Percentiles rank a stretch among this genome's conserved stretches.
phyloP scores from a whole-genome alignment of 2,888 invertebrate species.

The Callyntrura sp. region DNA sequence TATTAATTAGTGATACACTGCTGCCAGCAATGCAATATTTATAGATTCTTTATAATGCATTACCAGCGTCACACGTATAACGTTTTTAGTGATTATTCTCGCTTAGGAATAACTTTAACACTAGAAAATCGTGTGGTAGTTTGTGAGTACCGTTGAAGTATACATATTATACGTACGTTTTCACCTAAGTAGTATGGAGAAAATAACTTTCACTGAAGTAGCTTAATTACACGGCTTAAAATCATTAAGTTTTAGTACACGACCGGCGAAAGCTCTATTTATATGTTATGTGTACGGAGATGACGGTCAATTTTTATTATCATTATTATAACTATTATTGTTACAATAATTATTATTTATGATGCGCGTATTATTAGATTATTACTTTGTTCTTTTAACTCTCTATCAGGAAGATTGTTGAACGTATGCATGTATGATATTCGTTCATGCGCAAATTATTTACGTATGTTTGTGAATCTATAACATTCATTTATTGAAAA shows the following conservation, averaged over 20 bases:
- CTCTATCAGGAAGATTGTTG: not conserved
- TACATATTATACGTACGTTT: not conserved
- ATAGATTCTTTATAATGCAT: conserved; percentile 69
- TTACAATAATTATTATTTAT: conserved; percentile 5
- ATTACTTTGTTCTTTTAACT: conserved; percentile 10
- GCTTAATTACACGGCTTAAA: not conserved
- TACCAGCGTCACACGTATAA: not conserved
- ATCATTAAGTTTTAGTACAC: not conserved
- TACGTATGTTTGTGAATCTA: not conserved
- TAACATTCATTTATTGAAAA: not conserved
- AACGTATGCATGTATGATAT: not conserved
- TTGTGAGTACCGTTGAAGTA: conserved; percentile 3
- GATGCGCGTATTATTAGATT: conserved; percentile 15
- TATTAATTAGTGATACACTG: conserved; percentile 5
- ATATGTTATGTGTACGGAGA: not conserved
- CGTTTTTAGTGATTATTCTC: not conserved
- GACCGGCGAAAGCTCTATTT: not conserved
- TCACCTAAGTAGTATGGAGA: conserved; percentile 1
- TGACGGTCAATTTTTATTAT: not conserved
- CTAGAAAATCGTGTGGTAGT: not conserved
- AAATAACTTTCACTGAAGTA: not conserved
- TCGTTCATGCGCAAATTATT: not conserved
- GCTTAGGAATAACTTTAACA: not conserved
- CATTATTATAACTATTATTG: conserved; percentile 10
- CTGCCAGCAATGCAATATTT: conserved; percentile 74